A percentile compares a stretch with the other conserved stretches of the same genome.
These are phyloP conservation scores for Hylyphantes graminicola DNA, from an alignment of 1,140 invertebrate genomes.

Conservation along the genomic window DNA sequence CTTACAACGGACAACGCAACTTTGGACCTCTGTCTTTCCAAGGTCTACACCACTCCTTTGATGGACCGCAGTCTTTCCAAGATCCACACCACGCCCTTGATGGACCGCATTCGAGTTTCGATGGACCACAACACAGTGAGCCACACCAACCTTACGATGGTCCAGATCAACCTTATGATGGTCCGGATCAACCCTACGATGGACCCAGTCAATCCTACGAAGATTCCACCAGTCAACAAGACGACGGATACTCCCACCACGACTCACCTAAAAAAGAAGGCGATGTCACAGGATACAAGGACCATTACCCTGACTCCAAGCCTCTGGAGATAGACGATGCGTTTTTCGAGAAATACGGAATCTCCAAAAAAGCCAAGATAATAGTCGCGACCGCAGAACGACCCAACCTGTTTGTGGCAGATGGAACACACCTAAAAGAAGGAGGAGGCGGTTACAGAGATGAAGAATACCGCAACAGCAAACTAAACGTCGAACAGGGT, in stretches of 20 bases:
- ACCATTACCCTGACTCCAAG: background rate
- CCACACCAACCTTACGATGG: background rate
- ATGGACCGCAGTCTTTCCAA: too few relatives aligned
- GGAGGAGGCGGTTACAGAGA: background rate
- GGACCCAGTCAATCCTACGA: background rate
- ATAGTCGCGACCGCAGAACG: slow-evolving; percentile 20
- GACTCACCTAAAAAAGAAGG: background rate
- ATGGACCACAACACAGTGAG: background rate
- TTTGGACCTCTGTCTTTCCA: background rate
- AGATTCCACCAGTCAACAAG: background rate
- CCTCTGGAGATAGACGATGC: slow-evolving; percentile 39
- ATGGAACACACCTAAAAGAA: slow-evolving; percentile 18
- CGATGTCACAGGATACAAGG: slow-evolving; percentile 17
- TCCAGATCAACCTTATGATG: background rate
- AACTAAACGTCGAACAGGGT: background rate
- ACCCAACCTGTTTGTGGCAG: slow-evolving; percentile 41
- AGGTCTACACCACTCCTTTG: background rate
- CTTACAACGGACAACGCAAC: background rate
- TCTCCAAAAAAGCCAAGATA: slow-evolving; percentile 49
- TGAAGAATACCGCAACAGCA: background rate
- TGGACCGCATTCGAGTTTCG: background rate
- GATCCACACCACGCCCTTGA: background rate
- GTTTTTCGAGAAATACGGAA: slow-evolving; percentile 46
- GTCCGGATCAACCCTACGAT: background rate
- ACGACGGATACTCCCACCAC: background rate